Conservation (phyloP, 2,888 invertebrate species). For the Aquatica leii region DNA sequence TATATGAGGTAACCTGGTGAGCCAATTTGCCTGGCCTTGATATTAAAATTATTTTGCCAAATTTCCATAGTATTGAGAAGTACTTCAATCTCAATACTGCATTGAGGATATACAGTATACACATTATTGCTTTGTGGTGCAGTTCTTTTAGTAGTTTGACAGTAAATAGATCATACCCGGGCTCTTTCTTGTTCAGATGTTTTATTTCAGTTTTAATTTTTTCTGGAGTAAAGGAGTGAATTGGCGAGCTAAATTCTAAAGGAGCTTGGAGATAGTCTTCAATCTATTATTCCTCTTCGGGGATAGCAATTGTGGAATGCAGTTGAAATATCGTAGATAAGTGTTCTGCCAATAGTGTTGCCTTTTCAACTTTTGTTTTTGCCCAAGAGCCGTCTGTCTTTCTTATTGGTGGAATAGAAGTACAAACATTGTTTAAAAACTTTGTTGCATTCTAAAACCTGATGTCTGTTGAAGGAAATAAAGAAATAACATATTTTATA, state of each 20-base stretch:
- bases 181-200: slow-evolving; percentile 1
- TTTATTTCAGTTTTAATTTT: slow-evolving; percentile 12
- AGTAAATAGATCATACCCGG: slow-evolving; percentile 11
- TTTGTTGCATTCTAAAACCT: slow-evolving; percentile 1
- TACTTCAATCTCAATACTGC: not conserved
- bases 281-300: slow-evolving; percentile 3
- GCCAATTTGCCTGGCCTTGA: not conserved
- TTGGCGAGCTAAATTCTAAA: not conserved
- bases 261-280: no score
- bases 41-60: not conserved
- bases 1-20: not conserved
- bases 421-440: not conserved
- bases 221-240: not conserved
- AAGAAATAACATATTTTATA: no score
- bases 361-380: no score
- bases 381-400: slow-evolving; percentile 16
- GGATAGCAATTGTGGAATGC: not conserved
- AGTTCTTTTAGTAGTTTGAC: not conserved
- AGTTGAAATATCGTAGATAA: no score
- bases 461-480: no score
- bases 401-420: slow-evolving; percentile 6
- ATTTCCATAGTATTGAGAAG: no score
- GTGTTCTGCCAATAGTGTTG: slow-evolving; percentile 11
- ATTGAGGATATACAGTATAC: not conserved
- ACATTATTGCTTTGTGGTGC: slow-evolving; percentile 6